Evolutionary conservation across 2,113 vertebrate species (phyloP).

Genomic region (Halcyon senegalensis): DNA sequence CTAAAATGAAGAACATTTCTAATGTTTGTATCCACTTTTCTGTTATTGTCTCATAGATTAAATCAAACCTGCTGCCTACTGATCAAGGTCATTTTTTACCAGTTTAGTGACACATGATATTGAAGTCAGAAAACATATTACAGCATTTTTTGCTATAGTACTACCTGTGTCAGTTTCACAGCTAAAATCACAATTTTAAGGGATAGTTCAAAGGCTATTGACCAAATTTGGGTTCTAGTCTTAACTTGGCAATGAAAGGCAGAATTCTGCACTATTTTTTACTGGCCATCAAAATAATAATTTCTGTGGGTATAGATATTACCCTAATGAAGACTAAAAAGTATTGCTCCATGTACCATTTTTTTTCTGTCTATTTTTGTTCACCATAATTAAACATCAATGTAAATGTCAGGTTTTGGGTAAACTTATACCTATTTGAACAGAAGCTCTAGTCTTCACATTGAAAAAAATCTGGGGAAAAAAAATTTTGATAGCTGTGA

Average conservation of each 20-base stretch:
- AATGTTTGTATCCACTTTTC: not conserved
- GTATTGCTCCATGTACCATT: not conserved
- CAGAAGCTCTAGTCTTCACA: not conserved
- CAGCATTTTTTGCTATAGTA: not conserved
- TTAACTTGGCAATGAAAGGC: not conserved
- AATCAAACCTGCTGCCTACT: not conserved
- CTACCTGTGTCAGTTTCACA: not conserved
- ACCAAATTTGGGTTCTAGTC: not conserved
- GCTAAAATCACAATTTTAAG: not conserved
- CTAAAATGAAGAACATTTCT: not conserved
- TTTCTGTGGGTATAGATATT: not conserved
- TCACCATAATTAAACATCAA: not conserved
- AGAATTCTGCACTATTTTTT: not conserved
- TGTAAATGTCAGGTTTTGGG: not conserved
- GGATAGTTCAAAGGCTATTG: not conserved
- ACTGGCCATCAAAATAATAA: not conserved
- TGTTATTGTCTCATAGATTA: constrained; percentile 2
- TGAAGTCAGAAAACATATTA: not conserved
- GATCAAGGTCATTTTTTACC: not conserved
- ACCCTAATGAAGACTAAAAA: not conserved
- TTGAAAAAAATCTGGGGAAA: not conserved
- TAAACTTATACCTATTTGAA: not conserved
- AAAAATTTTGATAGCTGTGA: not conserved
- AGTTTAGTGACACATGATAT: not conserved
- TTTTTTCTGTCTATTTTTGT: not conserved